Evolutionary conservation across 1,140 invertebrate genomes (phyloP).

Genomic region (Dreissena rostriformis): DNA sequence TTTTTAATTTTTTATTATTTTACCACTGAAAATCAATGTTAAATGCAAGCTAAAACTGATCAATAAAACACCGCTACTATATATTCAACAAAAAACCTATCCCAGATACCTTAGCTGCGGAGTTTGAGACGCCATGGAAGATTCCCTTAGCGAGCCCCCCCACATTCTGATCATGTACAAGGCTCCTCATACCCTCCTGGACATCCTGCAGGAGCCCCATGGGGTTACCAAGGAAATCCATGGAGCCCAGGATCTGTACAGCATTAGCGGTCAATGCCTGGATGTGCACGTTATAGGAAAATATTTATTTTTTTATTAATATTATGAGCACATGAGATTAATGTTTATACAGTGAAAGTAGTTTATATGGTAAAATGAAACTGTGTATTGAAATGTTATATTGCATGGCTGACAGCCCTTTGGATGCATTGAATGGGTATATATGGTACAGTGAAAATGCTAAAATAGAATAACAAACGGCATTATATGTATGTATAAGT

Average conservation of each 20-base stretch:
- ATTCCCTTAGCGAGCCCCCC: constrained; percentile 96
- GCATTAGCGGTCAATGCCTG: constrained; percentile 97
- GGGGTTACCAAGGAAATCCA: constrained; percentile 99
- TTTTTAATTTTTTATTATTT: too few relatives aligned
- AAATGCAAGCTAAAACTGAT: too few relatives aligned
- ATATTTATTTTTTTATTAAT: background rate
- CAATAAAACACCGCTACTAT: background rate
- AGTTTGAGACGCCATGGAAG: constrained; percentile 98
- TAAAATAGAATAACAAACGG: too few relatives aligned
- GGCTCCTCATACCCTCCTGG: constrained; percentile 95
- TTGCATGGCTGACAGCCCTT: too few relatives aligned
- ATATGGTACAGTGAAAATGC: too few relatives aligned
- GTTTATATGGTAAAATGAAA: too few relatives aligned
- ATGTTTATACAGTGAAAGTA: too few relatives aligned
- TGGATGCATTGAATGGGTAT: too few relatives aligned
- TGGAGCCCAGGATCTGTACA: constrained; percentile 95
- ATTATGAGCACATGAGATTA: too few relatives aligned
- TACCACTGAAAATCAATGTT: too few relatives aligned
- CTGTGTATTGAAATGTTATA: too few relatives aligned
- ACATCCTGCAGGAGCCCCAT: constrained; percentile 97
- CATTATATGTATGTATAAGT: too few relatives aligned
- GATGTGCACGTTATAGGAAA: background rate
- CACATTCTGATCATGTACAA: constrained; percentile 94
- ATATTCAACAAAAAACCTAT: background rate
- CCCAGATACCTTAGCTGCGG: constrained; percentile 94